Base-by-base conservation (phyloP, 2,888 invertebrate genomes). In the Priocnemis perturbator region DNA sequence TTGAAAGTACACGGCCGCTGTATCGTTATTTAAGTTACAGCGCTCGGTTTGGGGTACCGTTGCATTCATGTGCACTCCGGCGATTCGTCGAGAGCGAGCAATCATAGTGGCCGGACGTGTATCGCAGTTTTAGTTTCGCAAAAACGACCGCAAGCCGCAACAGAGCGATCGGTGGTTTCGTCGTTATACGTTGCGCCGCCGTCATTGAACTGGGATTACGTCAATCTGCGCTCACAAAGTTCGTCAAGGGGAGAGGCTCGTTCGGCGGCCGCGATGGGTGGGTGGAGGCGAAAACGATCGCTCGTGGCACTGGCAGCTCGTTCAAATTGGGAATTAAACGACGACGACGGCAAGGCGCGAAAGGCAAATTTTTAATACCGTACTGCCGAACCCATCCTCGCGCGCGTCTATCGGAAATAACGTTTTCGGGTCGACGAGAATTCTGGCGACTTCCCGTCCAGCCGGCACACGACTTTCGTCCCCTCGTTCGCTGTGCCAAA, bases 191-290 rank as follows among this genome's bases (percentile, higher is more conserved):
- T 67, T 56, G 69, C 66, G 62, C 60, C 73, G 77, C 66, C 73
- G 77, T 79, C 80, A 79, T 79, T 76, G 79, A 79, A 75, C 77
- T 69, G 80, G 80, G 79, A 79, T 79, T 79, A 79, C 79, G 79
- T 79, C 79, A 79, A 79, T 79, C 79, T 76, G 67, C 77, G 69
- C 75, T 66, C 79, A 73, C 79, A 79, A 79, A 77, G 80, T 79
- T 79, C 77, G 77, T 60, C 71, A 73, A 69, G 60, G 62, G 64
- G 48, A n/a, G 64, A 2, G 26, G 59, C 30, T 30, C 57, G 30
- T 57, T 30, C 17, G 57, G 26, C 9, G 19, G 48, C 44, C 44
- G 20, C 37, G n/a, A n/a, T 26, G 37, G 17, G 44, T 62, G 64
- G 72, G 64, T 59, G 66, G 73, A 78, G 69, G 74, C 73, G 69